phyloP scores from a whole-genome alignment of 2,113 vertebrate genomes.

The Cryptotis parvus region DNA sequence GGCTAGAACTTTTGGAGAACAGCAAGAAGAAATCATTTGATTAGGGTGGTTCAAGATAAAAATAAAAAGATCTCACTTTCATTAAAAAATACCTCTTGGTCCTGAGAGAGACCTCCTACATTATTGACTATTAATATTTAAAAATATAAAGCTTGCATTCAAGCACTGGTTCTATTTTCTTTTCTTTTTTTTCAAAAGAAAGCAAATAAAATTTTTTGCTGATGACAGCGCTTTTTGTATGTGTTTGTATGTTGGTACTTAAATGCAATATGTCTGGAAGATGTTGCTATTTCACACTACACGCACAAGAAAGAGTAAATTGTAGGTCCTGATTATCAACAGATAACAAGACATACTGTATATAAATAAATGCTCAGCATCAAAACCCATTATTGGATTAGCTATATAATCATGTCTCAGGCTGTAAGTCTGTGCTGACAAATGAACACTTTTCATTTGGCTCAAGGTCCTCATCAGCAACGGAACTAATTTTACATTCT shows the following conservation, averaged over 20 bases:
- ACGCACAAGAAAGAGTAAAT: conserved; percentile 90
- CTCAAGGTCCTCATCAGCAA: conserved; percentile 93
- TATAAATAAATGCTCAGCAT: conserved; percentile 92
- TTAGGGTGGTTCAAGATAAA: conserved; percentile 65
- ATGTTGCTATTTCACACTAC: conserved; percentile 89
- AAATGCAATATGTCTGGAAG: conserved; percentile 87
- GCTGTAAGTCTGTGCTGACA: conserved; percentile 92
- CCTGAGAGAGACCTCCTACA: conserved; percentile 62
- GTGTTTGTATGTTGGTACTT: conserved; percentile 86
- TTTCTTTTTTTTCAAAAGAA: conserved; percentile 68
- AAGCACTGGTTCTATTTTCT: conserved; percentile 51
- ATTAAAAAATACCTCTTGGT: conserved; percentile 56
- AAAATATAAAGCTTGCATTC: conserved; percentile 76
- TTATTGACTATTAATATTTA: conserved; percentile 81
- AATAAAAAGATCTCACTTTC: conserved; percentile 76
- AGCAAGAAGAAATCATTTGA: conserved; percentile 75
- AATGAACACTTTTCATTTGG: conserved; percentile 94
- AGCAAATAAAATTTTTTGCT: conserved; percentile 83
- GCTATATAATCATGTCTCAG: conserved; percentile 92
- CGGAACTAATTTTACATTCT: conserved; percentile 94
- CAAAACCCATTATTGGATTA: conserved; percentile 93
- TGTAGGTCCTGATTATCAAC: conserved; percentile 91
- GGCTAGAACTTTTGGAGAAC: conserved; percentile 43
- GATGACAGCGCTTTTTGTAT: conserved; percentile 81
- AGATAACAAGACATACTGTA: conserved; percentile 91